Evolutionary conservation across 2,888 invertebrate species (phyloP).

Genomic region (Apamea anceps): DNA sequence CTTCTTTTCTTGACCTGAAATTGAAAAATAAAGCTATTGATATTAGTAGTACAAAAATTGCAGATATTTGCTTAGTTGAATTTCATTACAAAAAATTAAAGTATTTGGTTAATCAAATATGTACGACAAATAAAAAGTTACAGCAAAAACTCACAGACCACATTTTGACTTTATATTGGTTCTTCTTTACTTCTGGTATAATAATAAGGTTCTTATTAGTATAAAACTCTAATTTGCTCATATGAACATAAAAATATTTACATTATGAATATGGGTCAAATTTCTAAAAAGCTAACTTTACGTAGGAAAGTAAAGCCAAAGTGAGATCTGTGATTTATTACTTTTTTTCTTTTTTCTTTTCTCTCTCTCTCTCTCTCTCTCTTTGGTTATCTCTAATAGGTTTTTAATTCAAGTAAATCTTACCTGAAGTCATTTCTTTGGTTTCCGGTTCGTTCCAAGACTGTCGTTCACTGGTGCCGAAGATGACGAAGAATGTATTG

Average conservation of each 20-base stretch:
- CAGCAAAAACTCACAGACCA: neutral
- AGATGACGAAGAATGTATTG: slow-evolving; percentile 92
- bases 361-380: too few species aligned
- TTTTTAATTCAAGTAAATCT: slow-evolving; percentile 1
- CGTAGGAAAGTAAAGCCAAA: neutral
- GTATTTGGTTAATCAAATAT: neutral
- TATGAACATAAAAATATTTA: neutral
- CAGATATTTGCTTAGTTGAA: neutral
- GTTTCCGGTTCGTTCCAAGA: slow-evolving; percentile 91
- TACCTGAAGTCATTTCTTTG: slow-evolving; percentile 38
- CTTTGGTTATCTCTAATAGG: too few species aligned
- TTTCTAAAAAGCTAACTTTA: neutral
- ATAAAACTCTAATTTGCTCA: neutral
- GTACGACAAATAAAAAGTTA: neutral
- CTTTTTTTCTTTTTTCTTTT: too few species aligned
- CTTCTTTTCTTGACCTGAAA: slow-evolving; percentile 59
- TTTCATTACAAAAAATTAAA: neutral
- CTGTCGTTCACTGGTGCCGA: slow-evolving; percentile 92
- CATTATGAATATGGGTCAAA: neutral
- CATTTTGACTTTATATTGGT: neutral
- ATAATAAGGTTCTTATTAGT: too few species aligned
- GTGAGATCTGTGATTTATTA: neutral
- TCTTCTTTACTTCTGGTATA: neutral
- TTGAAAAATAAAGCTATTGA: neutral
- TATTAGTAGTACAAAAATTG: neutral